Evolutionary conservation across 2,113 vertebrate genomes (phyloP).

Genomic region (Phaethon lepturus): DNA sequence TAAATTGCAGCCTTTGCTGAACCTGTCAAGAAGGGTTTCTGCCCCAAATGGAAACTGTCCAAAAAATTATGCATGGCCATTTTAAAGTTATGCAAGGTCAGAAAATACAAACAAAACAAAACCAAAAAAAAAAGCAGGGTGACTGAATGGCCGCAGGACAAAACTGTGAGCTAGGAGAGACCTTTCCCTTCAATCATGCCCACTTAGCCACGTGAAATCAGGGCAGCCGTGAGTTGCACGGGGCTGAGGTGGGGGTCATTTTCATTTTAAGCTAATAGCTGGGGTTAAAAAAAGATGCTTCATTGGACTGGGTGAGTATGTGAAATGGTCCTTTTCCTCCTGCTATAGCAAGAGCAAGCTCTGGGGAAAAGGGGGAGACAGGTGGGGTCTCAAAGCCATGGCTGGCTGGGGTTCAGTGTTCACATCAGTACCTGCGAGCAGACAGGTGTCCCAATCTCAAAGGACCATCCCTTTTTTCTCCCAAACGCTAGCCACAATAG

Average conservation of each 20-base stretch:
- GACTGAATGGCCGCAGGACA: background rate
- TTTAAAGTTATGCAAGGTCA: constrained; percentile 58
- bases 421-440: background rate
- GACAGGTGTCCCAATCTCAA: background rate
- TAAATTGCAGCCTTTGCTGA: constrained; percentile 48
- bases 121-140: background rate
- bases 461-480: background rate
- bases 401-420: background rate
- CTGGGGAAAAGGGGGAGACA: background rate
- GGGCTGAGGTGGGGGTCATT: background rate
- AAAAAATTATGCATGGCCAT: constrained; percentile 56
- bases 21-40: constrained; percentile 55
- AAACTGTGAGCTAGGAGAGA: background rate
- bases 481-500: background rate
- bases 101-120: constrained; percentile 51
- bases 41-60: constrained; percentile 53
- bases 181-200: background rate
- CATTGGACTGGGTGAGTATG: background rate
- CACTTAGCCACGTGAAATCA: background rate
- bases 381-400: background rate
- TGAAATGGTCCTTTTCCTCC: background rate
- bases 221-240: fast-evolving
- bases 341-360: background rate
- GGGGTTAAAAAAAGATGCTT: background rate
- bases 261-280: background rate